Evolutionary conservation across 2,888 invertebrate species (phyloP), one percentile per base, ranked within the genome.

Genomic region (Papilio gigon): DNA sequence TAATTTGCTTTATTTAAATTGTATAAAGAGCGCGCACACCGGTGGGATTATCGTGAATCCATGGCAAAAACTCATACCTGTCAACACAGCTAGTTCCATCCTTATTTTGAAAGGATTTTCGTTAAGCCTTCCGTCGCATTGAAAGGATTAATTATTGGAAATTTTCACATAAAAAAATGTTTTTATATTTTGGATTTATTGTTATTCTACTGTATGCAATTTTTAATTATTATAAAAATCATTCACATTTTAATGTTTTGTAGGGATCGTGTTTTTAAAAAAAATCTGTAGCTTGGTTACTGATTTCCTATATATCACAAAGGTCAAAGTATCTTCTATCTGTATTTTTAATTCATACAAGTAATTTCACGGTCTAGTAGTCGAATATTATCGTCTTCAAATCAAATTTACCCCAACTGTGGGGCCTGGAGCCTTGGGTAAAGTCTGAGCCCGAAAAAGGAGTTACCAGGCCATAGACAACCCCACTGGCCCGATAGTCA

Each of bases 41-140:
- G 25, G 17, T 30, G 33, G 44, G 58, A 63, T 44, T 42, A 37
- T 14, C n/a, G 63, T 50, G 20, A 50, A 63, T 35, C 63, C 22
- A 67, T 64, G 53, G 53, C 42, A 68, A 53, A 68, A 53, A 65
- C 25, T 40, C 14, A 44, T 64, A 59, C 64, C 67, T 67, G 61
- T 53, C 56, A 42, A 65, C 58, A 22, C 44, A 30, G 33, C 58
- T 69, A 64, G 67, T 70, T 64, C 68, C 37, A 71, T 67, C 67
- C 53, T 70, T 70, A 67, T 69, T 69, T 65, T 71, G 67, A 74
- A 56, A 67, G 71, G 70, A 72, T 73, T 73, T 70, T 62, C 70
- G 40, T 47, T 70, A 66, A 70, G 56, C 67, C 30, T 35, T 50
- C 14, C 22, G 30, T 63, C 50, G 63, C 65, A 71, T 56, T 66